These are phyloP conservation scores for Eciton burchellii DNA, from an alignment of 1,140 invertebrate genomes.

Conservation along the genomic window DNA sequence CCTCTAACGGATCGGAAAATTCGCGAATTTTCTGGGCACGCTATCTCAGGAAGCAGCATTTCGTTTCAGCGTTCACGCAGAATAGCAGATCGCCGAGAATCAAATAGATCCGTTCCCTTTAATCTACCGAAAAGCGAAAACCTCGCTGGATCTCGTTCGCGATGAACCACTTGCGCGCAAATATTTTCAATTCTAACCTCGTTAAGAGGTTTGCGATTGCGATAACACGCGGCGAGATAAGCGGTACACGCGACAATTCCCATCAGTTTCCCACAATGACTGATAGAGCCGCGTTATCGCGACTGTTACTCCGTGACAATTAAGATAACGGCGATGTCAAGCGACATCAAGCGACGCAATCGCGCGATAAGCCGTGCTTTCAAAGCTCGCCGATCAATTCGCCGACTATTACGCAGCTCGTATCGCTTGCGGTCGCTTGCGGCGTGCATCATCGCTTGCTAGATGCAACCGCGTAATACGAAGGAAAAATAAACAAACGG, in stretches of 20 bases:
- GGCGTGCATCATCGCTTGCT: not conserved
- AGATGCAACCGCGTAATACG: not conserved
- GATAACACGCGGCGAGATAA: not conserved
- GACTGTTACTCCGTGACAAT: not conserved
- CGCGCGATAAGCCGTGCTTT: constrained; percentile 8
- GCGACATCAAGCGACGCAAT: not conserved
- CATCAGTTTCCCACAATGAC: too few species aligned
- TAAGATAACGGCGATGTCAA: constrained; percentile 15
- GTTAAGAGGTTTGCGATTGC: too few species aligned
- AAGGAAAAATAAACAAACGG: not conserved
- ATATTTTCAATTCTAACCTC: too few species aligned
- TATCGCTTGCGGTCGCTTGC: not conserved
- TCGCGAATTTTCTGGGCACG: not conserved
- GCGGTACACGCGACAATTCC: too few species aligned
- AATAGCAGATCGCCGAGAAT: not conserved
- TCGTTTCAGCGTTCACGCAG: not conserved
- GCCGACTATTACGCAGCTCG: not conserved
- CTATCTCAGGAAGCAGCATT: not conserved
- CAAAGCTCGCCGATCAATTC: not conserved
- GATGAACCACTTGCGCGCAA: too few species aligned
- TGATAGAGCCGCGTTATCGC: constrained; percentile 6
- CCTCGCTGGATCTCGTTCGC: not conserved
- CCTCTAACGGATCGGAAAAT: constrained; percentile 9
- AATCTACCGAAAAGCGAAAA: not conserved
- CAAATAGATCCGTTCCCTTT: not conserved